These are phyloP conservation scores for Pangasius krempfi DNA, from an alignment of 2,797 vertebrate species.

Conservation along the genomic window DNA sequence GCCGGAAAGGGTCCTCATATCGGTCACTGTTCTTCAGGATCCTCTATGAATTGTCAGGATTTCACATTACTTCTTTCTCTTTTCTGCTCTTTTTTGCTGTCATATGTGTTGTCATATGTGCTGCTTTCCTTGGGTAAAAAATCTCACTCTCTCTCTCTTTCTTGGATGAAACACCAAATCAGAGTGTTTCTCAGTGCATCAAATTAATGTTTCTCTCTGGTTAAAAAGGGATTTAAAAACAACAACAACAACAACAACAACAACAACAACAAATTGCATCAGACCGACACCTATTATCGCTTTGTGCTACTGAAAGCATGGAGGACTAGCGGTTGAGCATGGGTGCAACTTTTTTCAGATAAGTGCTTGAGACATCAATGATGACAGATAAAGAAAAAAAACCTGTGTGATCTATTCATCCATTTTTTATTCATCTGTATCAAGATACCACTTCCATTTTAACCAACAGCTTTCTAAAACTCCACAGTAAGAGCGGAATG, in stretches of 20 bases:
- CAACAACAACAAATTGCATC: background rate
- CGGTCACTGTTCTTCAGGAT: background rate
- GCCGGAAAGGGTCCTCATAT: background rate
- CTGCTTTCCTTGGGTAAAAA: background rate
- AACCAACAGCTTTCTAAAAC: background rate
- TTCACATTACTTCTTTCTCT: background rate
- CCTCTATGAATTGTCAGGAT: background rate
- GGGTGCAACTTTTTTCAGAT: background rate
- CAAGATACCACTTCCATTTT: background rate
- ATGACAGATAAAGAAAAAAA: background rate
- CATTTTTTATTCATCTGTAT: background rate
- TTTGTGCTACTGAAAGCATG: background rate
- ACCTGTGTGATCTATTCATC: background rate
- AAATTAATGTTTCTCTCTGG: background rate
- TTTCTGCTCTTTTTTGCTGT: background rate
- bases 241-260: background rate
- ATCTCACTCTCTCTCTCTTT: background rate
- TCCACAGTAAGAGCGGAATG: background rate
- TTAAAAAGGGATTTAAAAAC: background rate
- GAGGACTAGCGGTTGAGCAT: background rate
- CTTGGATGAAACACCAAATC: background rate
- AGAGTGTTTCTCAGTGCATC: background rate
- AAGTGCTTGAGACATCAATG: background rate
- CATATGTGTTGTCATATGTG: background rate
- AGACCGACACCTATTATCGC: background rate